Base-by-base conservation (phyloP, 2,113 vertebrate genomes). In the Zosterops lateralis region DNA sequence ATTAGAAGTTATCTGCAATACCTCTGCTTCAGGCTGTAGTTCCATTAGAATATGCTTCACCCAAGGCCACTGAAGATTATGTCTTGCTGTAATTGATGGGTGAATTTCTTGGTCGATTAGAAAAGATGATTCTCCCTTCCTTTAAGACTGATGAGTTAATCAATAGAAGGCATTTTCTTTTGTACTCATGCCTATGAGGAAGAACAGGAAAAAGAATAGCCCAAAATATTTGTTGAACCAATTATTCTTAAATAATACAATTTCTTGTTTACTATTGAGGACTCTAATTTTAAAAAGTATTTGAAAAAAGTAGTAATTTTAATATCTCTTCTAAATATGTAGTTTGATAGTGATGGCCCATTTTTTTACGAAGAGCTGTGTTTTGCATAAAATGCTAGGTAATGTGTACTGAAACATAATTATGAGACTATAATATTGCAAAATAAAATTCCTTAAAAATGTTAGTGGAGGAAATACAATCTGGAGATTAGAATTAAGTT, bases 391-490 rank as follows among this genome's bases (percentile, higher is more conserved):
- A 67, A 50, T 47, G 56, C 29, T 74, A 28, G 18, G 8, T 66
- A 67, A 87, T 36, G 17, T 67, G 29, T 54, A 44, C 36, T 68
- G 58, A 90, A 92, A 85, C 56, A 74, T 62, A 93, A 50, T 70
- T 81, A 81, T 81, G 40, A 66, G 32, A 70, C 19, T 42, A 58
- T 74, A 84, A 76, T 78, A 93, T 45, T 89, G 34, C 38, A 81
- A 91, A 92, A 91, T 70, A 89, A 92, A 84, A 86, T 70, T n/a
- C 80, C 51, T 81, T 96, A 75, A 89, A 95, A 94, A 76, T 2
- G 3, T 76, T 71, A 65, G n/a, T 40, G 32, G 26, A 86, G 56
- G n/a, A 93, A 93, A 83, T 75, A 48, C 17, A 90, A 57, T 88
- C 47, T 80, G 31, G 31, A 93, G 47, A 88, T 77, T 88, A 84